These are phyloP conservation scores for Hyposoter didymator DNA, from an alignment of 2,888 invertebrate species.

Conservation along the genomic window DNA sequence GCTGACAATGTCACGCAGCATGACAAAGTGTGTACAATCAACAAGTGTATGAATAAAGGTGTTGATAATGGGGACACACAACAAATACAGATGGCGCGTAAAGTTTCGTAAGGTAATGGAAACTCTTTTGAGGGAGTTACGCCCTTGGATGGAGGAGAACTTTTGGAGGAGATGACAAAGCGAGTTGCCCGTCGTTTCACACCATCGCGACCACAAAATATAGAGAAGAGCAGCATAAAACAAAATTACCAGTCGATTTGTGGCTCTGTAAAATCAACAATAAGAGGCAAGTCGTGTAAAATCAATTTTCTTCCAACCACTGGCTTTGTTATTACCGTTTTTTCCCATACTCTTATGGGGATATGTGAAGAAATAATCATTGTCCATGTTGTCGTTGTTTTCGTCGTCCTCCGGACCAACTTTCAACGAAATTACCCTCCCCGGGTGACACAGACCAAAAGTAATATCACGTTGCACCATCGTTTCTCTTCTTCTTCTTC, in stretches of 20 bases:
- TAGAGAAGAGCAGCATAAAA: constrained; percentile 39
- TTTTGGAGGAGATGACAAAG: constrained; percentile 24
- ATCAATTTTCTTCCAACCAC: constrained; percentile 34
- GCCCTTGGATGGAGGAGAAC: constrained; percentile 29
- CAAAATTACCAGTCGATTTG: constrained; percentile 36
- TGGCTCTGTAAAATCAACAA: constrained; percentile 16
- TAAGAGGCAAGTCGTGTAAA: constrained; percentile 40
- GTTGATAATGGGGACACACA: constrained; percentile 57
- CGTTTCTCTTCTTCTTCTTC: constrained; percentile 32
- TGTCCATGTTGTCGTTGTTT: constrained; percentile 31
- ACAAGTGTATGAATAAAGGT: constrained; percentile 55
- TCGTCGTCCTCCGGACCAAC: constrained; percentile 66
- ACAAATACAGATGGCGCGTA: constrained; percentile 59
- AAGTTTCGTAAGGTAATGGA: constrained; percentile 14
- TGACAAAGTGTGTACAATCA: constrained; percentile 21
- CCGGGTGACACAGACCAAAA: constrained; percentile 80
- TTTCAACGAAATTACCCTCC: constrained; percentile 81
- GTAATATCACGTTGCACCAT: constrained; percentile 62
- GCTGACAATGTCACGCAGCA: constrained; percentile 31
- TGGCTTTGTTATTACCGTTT: constrained; percentile 48
- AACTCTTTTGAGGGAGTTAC: constrained; percentile 33
- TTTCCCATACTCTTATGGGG: constrained; percentile 1
- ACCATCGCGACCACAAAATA: constrained; percentile 55
- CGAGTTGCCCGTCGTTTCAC: constrained; percentile 24
- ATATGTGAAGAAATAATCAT: constrained; percentile 24